Base-by-base conservation (phyloP, 2,113 vertebrate genomes). In the Trichechus manatus region DNA sequence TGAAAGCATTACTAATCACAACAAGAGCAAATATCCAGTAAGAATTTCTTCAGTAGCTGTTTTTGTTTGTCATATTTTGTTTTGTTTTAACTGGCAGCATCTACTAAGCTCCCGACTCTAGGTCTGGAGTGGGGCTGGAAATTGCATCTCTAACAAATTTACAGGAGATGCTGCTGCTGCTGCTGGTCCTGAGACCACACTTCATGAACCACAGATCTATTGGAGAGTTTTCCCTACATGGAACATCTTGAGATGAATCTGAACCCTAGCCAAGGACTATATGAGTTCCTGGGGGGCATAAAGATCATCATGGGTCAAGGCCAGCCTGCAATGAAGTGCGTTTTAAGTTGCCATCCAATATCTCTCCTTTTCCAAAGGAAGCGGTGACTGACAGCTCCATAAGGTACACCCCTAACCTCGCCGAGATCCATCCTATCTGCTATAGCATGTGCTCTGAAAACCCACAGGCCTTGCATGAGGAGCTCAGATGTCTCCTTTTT, bases 341-440 rank as follows among this genome's bases (percentile, higher is more conserved):
- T 44, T 36, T n/a, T n/a, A 22, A 64, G 4, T 6, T 14, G 47
- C 63, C 25, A 0, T 27, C 59, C 36, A n/a, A 9, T 5, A 15
- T n/a, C 33, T 53, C 53, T 53, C 53, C 68, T 81, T n/a, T 23
- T 27, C 44, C 2, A 2, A 27, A 92, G 22, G 59, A 31, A 11
- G 31, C 53, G 4, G 66, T 95, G 94, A 96, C 44, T 66, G 91
- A 70, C 95, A 83, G 84, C 66, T 89, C 91, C 79, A 80, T 3
- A 15, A 87, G 64, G 74, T 19, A 59, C 78, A 93, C 42, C 72
- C 79, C 83, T 36, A 39, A 68, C 47, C 79, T 19, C 31, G 66
- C 87, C n/a, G 80, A 61, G 75, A 8, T 63, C 27, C 15, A 13
- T 29, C 84, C 94, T 93, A 92, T 96, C 93, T 97, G 96, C 77